Base-by-base conservation (phyloP, 2,888 invertebrate genomes). In the Lepetodrilus schrolli region DNA sequence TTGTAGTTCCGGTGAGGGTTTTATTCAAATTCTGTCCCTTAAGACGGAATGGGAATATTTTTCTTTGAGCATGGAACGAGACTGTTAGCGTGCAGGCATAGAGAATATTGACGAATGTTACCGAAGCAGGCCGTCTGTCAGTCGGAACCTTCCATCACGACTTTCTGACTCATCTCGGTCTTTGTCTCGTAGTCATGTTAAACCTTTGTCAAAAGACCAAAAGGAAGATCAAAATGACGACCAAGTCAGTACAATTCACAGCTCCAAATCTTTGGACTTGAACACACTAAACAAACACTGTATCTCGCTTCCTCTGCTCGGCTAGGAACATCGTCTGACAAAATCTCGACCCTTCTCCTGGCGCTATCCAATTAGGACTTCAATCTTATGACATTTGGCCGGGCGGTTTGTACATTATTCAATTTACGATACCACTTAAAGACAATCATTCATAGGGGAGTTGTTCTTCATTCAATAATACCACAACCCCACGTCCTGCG, bases 371-470 rank as follows among this genome's bases (percentile, higher is more conserved):
- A 75, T 75, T 75, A 75, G 58, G 38, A 23, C 69, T 68, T 58
- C 71, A 74, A 72, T 72, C 73, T 74, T 75, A 78, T 76, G 78
- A 78, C 78, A 76, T 78, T 76, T 78, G 78, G 74, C 70, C 68
- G 70, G 38, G 66, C 75, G 70, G 76, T 78, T 78, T 74, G 74
- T 47, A 58, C 72, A 49, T 74, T 73, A 78, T 78, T 76, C 58
- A 70, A 78, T 78, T 78, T 71, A n/a, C 72, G 47, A 34, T 47
- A 65, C 34, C 66, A 47, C 72, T 65, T 65, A 65, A 72, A 37
- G 66, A 65, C 48, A 72, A 58, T 47, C 65, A 37, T 21, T 21
- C 58, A 43, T n/a, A 43, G 20, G 26, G 66, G 66, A 71, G 4
- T 34, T 48, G 48, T 38, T 66, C 66, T 20, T 72, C 30, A 38